These are phyloP conservation scores for Tapirus indicus DNA, from an alignment of 2,797 vertebrate genomes.

Conservation along the genomic window DNA sequence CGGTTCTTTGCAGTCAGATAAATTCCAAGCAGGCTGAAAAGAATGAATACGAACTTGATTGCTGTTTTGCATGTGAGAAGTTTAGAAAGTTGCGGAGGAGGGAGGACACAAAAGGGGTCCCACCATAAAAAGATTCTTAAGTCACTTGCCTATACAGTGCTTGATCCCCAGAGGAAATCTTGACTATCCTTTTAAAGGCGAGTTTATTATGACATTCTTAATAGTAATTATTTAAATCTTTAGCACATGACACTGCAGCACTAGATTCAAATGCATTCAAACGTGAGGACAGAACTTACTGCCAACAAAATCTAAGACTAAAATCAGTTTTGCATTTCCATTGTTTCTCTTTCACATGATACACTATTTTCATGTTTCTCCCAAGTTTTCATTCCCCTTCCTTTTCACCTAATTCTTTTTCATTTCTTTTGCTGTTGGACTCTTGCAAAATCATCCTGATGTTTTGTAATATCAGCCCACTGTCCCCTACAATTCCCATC, in stretches of 20 bases:
- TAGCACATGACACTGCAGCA: not conserved
- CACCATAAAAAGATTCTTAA: not conserved
- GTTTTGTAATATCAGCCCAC: slow-evolving; percentile 61
- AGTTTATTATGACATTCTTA: not conserved
- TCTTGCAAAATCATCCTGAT: slow-evolving; percentile 70
- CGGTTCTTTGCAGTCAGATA: slow-evolving; percentile 29
- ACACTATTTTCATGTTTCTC: not conserved
- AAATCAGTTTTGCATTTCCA: not conserved
- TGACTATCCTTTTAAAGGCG: slow-evolving; percentile 21
- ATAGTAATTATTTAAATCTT: slow-evolving; percentile 55
- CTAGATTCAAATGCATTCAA: slow-evolving; percentile 18
- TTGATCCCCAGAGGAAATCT: slow-evolving; percentile 30
- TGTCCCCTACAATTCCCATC: slow-evolving; percentile 39
- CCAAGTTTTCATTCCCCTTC: slow-evolving; percentile 54
- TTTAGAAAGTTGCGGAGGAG: not conserved
- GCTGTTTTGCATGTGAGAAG: slow-evolving; percentile 46
- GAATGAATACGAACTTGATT: not conserved
- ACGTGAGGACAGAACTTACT: not conserved
- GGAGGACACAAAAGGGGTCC: not conserved
- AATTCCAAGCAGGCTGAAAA: slow-evolving; percentile 25
- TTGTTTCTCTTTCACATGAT: not conserved
- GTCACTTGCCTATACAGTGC: rapidly evolving
- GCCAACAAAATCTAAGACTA: not conserved
- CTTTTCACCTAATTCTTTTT: slow-evolving; percentile 22
- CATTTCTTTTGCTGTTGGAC: not conserved